Evolutionary conservation across 2,797 vertebrate species (phyloP).

Genomic region (Arremon aurantiirostris): DNA sequence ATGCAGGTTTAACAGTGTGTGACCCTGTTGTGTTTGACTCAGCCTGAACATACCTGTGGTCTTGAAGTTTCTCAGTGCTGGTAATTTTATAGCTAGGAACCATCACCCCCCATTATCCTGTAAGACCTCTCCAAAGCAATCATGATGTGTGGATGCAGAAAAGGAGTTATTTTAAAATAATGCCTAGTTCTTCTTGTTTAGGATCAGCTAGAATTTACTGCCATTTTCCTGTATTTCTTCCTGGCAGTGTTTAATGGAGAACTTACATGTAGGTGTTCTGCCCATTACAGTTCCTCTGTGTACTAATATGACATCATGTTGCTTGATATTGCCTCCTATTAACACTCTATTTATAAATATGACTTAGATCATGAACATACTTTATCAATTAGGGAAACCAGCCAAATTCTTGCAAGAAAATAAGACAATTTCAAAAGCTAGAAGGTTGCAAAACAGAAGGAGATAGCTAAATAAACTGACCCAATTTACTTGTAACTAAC

Average conservation of each 20-base stretch:
- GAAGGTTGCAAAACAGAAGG: background rate
- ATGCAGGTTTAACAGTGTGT: constrained; percentile 46
- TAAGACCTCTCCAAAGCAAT: background rate
- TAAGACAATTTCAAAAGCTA: background rate
- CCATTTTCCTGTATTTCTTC: background rate
- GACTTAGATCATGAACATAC: background rate
- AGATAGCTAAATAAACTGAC: background rate
- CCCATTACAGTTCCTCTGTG: fast-evolving
- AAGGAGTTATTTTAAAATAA: background rate
- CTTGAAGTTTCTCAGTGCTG: background rate
- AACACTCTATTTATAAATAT: background rate
- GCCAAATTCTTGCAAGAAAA: background rate
- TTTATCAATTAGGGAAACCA: background rate
- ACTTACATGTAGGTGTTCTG: background rate
- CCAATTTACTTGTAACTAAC: background rate
- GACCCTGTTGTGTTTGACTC: constrained; percentile 40
- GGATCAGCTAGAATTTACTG: background rate
- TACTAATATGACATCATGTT: background rate
- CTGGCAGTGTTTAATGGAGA: background rate
- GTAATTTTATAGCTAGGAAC: background rate
- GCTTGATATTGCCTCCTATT: background rate
- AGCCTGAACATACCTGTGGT: constrained; percentile 37
- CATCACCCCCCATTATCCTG: background rate
- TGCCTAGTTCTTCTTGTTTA: background rate
- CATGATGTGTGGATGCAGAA: background rate